phyloP scores from a whole-genome alignment of 2,888 invertebrate species.

The Aphodius granarius region DNA sequence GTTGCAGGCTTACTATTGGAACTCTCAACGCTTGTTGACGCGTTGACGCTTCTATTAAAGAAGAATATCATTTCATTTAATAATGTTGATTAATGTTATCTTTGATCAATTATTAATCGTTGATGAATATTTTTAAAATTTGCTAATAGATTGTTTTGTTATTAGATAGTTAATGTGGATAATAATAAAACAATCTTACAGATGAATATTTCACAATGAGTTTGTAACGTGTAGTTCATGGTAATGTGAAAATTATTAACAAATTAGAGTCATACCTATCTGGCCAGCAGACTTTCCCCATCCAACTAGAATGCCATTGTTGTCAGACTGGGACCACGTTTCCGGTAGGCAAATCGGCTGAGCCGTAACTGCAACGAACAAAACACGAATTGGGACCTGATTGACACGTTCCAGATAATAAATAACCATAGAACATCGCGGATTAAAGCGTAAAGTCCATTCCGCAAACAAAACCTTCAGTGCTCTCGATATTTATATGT shows the following conservation, averaged over 20 bases:
- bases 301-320: slow-evolving; percentile 66
- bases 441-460: background rate
- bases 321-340: slow-evolving; percentile 49
- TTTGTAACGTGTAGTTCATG: no score
- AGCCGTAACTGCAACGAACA: slow-evolving; percentile 64
- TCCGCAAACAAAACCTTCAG: background rate
- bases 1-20: slow-evolving; percentile 66
- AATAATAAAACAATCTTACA: no score
- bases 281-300: slow-evolving; percentile 74
- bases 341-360: slow-evolving; percentile 70
- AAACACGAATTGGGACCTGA: background rate
- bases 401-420: background rate
- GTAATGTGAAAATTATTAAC: slow-evolving; percentile 13
- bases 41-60: slow-evolving; percentile 41
- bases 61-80: no score
- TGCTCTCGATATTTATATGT: background rate
- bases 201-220: no score
- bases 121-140: no score
- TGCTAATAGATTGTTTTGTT: no score
- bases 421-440: background rate
- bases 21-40: slow-evolving; percentile 65
- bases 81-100: no score
- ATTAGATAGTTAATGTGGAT: no score
- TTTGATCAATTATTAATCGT: no score
- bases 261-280: slow-evolving; percentile 45